Evolutionary conservation across 2,113 vertebrate genomes (phyloP).

Genomic region (Lophius piscatorius): DNA sequence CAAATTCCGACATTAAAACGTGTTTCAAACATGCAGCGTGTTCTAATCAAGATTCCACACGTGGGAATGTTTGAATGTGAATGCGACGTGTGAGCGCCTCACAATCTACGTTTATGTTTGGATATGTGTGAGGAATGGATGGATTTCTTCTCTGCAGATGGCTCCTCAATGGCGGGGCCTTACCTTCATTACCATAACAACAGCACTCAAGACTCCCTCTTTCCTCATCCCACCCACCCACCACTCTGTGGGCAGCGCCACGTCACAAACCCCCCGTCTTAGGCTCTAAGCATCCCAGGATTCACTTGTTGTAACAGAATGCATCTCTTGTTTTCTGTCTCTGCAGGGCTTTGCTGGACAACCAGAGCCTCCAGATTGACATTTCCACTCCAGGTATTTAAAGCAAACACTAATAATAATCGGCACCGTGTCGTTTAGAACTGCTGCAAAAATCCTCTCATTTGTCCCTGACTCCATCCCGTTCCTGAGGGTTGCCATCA

Average conservation of each 20-base stretch:
- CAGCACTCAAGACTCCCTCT: slow-evolving; percentile 41
- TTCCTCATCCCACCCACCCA: slow-evolving; percentile 5
- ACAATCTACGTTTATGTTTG: not conserved
- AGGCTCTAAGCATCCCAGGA: not conserved
- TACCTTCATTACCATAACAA: slow-evolving; percentile 79
- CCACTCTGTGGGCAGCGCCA: slow-evolving; percentile 11
- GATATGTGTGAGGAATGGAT: slow-evolving; percentile 37
- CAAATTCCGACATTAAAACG: too few relatives aligned
- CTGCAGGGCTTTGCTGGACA: slow-evolving; percentile 77
- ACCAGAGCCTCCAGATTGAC: slow-evolving; percentile 56
- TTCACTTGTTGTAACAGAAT: not conserved
- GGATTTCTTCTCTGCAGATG: slow-evolving; percentile 71
- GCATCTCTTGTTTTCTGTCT: slow-evolving; percentile 26
- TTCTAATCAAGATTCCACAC: too few relatives aligned
- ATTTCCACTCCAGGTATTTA: slow-evolving; percentile 57
- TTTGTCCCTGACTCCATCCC: not conserved
- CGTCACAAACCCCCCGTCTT: slow-evolving; percentile 1
- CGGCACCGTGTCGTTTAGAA: not conserved
- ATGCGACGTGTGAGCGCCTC: not conserved
- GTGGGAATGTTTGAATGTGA: too few relatives aligned
- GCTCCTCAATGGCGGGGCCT: slow-evolving; percentile 67
- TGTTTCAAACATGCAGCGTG: too few relatives aligned
- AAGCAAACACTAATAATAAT: not conserved
- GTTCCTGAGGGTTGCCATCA: not conserved
- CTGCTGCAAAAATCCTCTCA: not conserved